Evolutionary conservation across 2,113 vertebrate species (phyloP), one percentile per base, ranked within the genome.

Genomic region (Emydura subglobosa): DNA sequence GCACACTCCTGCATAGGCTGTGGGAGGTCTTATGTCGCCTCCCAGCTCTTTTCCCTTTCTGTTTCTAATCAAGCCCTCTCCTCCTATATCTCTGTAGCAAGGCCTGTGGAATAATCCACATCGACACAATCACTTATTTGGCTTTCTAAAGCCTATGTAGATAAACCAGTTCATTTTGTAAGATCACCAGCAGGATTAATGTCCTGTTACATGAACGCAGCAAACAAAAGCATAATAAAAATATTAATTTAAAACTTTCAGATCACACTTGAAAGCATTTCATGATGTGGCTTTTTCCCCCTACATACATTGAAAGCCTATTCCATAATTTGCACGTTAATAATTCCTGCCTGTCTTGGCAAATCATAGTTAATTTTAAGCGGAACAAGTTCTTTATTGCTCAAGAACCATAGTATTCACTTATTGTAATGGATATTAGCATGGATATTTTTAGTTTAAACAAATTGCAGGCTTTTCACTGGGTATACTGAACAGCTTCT

Each of bases 121-220:
- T 21, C 68, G 59, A 85, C n/a, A 85, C 65, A 29, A 59, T 79
- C 59, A 86, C 39, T 54, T 29, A 83, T 93, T 91, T 85, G 47
- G 57, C 51, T 95, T 96, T 72, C 54, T 25, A 83, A 94, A 96
- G 80, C 9, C 74, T 86, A 42, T 25, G 44, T 19, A 89, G 83
- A 95, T 90, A 85, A 51, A 83, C 34, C 83, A 89, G 93, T 87
- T 31, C 91, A 83, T 92, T 91, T 83, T 92, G 47, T 85, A 83
- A 86, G 85, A 79, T 94, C 95, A 85, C 31, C 59, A 85, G 34
- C 54, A 88, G 89, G 83, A 94, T 92, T 95, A 93, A 88, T 57
- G 50, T 83, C n/a, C 50, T 86, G 50, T 3, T 95, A 49, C 89
- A 65, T 50, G 54, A 83, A 51, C 42, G 11, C 22, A 76, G 22